Evolutionary conservation across 2,888 invertebrate species (phyloP), one percentile per base, ranked within the genome.

Genomic region (Ceriagrion tenellum): DNA sequence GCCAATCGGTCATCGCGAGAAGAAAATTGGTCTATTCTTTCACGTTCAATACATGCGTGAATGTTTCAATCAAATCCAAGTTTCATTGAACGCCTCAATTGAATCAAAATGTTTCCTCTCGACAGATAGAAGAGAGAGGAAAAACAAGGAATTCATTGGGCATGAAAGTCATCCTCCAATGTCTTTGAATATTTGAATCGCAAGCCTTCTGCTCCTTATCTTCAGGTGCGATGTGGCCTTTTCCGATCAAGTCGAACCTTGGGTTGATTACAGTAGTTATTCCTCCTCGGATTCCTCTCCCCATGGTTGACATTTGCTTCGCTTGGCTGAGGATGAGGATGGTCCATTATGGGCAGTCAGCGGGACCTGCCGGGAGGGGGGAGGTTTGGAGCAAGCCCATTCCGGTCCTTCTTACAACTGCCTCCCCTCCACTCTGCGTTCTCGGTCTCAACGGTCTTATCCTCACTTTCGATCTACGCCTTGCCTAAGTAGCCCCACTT

Each of bases 381-480:
- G 69, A 35, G n/a, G 69, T 2, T 12, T 0, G 23, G 69, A 18
- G 40, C 95, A 16, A 59, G 81, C 47, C 8, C 47, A 4, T 8
- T 8, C 47, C 47, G 2, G 47, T 8, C 47, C 47, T 4, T 47
- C 47, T 47, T 47, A 47, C 95, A 95, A 95, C 95, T 95, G 93
- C 74, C 95, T 95, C 59, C 93, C 95, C 95, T 89, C 95, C 30
- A 95, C 88, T 93, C 40, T 1, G 56, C n/a, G 18, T 89, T n/a
- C 74, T 55, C 40, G 20, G 40, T 81, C 88, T 95, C 2, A 16
- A 26, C 55, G 55, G 55, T 30, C 56, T 90, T 88, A 56, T 56
- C 59, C 55, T 95, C 59, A n/a, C 35, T 81, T 56, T 95, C 95
- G 56, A 40, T 95, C 59, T 55, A 55, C 55, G 16, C 81, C 88